Evolutionary conservation across 2,797 vertebrate genomes (phyloP).

Genomic region (Coranthus polyacanthus): DNA sequence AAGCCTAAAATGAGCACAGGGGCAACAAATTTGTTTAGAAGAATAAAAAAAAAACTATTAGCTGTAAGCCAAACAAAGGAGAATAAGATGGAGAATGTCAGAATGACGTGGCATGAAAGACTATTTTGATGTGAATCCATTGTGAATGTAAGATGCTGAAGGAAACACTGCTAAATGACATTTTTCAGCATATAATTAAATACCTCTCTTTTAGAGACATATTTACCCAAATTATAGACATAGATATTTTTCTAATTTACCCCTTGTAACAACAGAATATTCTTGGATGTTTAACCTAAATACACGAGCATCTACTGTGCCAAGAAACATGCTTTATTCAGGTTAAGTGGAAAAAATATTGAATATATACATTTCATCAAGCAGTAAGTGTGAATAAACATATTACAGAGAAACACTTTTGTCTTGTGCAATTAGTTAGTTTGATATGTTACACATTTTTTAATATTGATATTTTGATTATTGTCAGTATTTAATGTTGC

Average conservation of each 20-base stretch:
- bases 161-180: constrained; percentile 41
- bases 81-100: constrained; percentile 29
- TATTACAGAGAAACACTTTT: constrained; percentile 51
- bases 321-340: constrained; percentile 40
- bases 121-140: constrained; percentile 37
- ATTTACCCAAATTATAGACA: constrained; percentile 32
- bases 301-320: constrained; percentile 20
- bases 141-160: constrained; percentile 68
- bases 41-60: neutral
- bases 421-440: constrained; percentile 58
- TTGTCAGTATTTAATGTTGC: constrained; percentile 62
- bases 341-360: constrained; percentile 32
- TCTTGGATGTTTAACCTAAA: constrained; percentile 22
- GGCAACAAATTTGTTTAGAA: neutral
- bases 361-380: constrained; percentile 69
- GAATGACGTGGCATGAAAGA: constrained; percentile 13
- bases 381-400: constrained; percentile 55
- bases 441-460: constrained; percentile 39
- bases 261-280: constrained; percentile 14
- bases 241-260: constrained; percentile 61
- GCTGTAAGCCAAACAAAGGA: neutral
- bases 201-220: constrained; percentile 36
- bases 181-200: constrained; percentile 37
- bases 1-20: neutral
- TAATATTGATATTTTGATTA: constrained; percentile 16